Evolutionary conservation across 2,888 invertebrate species (phyloP).

Genomic region (Gastracanthus pulcherrimus): DNA sequence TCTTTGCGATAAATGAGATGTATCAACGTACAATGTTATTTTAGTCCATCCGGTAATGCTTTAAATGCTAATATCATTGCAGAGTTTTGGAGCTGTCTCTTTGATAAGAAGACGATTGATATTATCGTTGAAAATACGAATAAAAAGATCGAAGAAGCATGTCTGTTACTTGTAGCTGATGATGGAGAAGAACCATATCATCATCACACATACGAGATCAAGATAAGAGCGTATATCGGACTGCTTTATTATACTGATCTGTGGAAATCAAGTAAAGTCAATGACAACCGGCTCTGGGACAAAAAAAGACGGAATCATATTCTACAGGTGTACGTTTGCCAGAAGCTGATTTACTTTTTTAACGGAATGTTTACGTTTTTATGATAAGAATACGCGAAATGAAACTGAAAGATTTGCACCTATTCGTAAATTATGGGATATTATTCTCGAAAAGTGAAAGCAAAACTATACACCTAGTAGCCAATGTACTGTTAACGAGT

Average conservation of each 20-base stretch:
- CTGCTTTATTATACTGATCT: slow-evolving; percentile 11
- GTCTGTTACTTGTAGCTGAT: neutral
- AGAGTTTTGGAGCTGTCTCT: slow-evolving; percentile 25
- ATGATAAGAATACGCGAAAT: neutral
- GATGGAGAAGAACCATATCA: slow-evolving; percentile 4
- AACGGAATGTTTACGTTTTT: neutral
- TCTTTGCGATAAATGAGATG: too few relatives aligned
- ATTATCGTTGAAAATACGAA: slow-evolving; percentile 33
- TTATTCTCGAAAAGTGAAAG: slow-evolving; percentile 47
- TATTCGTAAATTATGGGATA: slow-evolving; percentile 44
- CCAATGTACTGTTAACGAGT: too few relatives aligned
- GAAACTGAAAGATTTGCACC: slow-evolving; percentile 19
- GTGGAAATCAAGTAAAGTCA: slow-evolving; percentile 14
- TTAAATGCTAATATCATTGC: too few relatives aligned
- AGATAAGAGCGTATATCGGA: slow-evolving; percentile 19
- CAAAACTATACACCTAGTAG: too few relatives aligned
- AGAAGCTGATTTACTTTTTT: slow-evolving; percentile 18
- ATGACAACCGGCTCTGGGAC: neutral
- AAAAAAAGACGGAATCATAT: slow-evolving; percentile 19
- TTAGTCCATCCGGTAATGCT: too few relatives aligned
- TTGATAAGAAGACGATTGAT: slow-evolving; percentile 11
- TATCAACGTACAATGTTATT: too few relatives aligned
- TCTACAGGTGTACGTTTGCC: slow-evolving; percentile 25
- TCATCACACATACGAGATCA: neutral
- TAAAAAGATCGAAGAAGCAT: neutral